Evolutionary conservation across 2,113 vertebrate genomes (phyloP), one percentile per base, ranked within the genome.

Genomic region (Rissa tridactyla): DNA sequence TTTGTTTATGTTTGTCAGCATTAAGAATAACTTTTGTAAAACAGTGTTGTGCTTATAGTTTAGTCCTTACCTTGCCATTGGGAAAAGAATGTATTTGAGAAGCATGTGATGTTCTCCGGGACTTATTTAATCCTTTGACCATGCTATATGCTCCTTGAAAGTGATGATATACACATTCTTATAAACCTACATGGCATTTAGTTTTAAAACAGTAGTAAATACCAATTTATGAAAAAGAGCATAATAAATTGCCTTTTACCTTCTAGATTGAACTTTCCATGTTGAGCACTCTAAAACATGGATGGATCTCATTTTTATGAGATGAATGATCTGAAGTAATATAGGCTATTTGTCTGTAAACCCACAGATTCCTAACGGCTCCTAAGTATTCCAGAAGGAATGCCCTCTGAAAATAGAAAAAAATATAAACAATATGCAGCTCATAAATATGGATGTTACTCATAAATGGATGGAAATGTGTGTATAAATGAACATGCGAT

Each of bases 371-470:
- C 51, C 6, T 34, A 34, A 76, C 47, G 66, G 17, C 58, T 66
- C 8, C 22, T 13, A 40, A 16, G 11, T 77, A 60, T 83, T 80
- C 40, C 23, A 47, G 54, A 55, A 83, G 30, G 36, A 94, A 26
- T 6, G 51, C 26, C n/a, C 21, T 55, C 68, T 83, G 72, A 65
- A 93, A 86, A 55, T 2, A 80, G 29, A 12, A 36, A 76, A 79
- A 88, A 46, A 21, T 16, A 36, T 1, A 19, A 82, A 44, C 5
- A 1, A 2, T n/a, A 13, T 51, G 57, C 1, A 3, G 21, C 55
- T 84, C 26, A 25, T 8, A 87, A 83, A 32, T 62, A 27, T 1
- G 21, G 21, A 32, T 75, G 36, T 42, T 36, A 34, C 0, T 0
- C n/a, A 34, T 11, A 62, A 82, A 44, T 65, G 26, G 15, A 15